phyloP scores from a whole-genome alignment of 2,797 vertebrate genomes.

The Trachurus trachurus region DNA sequence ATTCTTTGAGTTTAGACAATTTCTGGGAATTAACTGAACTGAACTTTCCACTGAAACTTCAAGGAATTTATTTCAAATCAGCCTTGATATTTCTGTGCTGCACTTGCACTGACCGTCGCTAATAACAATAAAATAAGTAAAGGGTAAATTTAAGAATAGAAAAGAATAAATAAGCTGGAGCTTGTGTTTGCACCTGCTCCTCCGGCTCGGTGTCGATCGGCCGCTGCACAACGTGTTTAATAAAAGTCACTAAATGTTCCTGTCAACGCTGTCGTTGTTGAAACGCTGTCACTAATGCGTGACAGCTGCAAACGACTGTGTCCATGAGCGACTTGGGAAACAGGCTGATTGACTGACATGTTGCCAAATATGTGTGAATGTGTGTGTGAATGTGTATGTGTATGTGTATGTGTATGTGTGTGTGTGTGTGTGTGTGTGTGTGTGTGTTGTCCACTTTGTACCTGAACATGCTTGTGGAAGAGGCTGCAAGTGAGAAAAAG shows the following conservation, averaged over 20 bases:
- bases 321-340: neutral
- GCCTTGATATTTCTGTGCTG: too few species aligned
- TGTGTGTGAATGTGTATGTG: neutral
- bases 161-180: too few species aligned
- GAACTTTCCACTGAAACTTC: neutral
- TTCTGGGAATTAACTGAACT: neutral
- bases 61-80: too few species aligned
- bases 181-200: neutral
- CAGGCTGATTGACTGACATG: neutral
- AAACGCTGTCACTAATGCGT: neutral
- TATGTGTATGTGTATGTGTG: neutral
- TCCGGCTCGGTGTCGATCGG: too few species aligned
- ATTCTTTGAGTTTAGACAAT: neutral
- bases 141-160: neutral
- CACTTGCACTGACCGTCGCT: too few species aligned
- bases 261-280: neutral
- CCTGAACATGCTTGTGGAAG: neutral
- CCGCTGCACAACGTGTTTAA: neutral
- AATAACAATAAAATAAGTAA: neutral
- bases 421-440: neutral
- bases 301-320: neutral
- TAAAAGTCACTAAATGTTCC: neutral
- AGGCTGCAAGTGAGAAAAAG: neutral
- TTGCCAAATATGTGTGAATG: neutral
- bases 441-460: neutral